Conservation (phyloP, 92 coral and sea anemone species). For the Paramuricea clavata region DNA sequence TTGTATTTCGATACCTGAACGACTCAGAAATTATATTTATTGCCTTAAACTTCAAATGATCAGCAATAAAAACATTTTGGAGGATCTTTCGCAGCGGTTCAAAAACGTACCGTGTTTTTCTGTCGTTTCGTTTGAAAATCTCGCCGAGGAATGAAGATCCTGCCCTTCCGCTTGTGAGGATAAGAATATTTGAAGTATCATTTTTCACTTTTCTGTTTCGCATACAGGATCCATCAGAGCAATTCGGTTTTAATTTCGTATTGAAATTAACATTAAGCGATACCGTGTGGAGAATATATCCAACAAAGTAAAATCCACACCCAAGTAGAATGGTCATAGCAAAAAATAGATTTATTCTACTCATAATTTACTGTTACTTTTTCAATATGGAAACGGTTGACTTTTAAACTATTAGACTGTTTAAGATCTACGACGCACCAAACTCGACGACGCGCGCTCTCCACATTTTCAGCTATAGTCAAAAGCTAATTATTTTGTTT, state of each 20-base stretch:
- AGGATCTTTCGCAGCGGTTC: conserved; percentile 23
- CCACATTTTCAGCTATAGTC: no score
- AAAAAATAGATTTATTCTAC: no score
- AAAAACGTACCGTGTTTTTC: conserved; percentile 28
- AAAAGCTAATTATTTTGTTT: no score
- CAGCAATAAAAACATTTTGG: neutral
- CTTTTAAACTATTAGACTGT: no score
- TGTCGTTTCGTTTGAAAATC: conserved; percentile 25
- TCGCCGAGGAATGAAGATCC: conserved; percentile 51
- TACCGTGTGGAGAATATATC: neutral
- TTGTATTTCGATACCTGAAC: neutral
- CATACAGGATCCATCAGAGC: neutral
- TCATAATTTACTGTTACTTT: no score
- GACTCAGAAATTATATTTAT: neutral
- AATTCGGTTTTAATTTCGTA: neutral
- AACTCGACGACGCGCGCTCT: no score
- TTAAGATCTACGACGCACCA: no score
- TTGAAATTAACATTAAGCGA: neutral
- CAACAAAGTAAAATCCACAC: neutral
- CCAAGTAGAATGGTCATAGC: neutral
- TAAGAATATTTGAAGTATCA: conserved; percentile 11
- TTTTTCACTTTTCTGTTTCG: neutral
- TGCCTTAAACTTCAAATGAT: neutral
- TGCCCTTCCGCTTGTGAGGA: conserved; percentile 37
- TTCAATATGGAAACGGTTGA: no score